Percentiles rank a stretch among this genome's conserved stretches.
Conservation (phyloP, 2,888 invertebrate species). For the Pristionchus entomophagus region DNA sequence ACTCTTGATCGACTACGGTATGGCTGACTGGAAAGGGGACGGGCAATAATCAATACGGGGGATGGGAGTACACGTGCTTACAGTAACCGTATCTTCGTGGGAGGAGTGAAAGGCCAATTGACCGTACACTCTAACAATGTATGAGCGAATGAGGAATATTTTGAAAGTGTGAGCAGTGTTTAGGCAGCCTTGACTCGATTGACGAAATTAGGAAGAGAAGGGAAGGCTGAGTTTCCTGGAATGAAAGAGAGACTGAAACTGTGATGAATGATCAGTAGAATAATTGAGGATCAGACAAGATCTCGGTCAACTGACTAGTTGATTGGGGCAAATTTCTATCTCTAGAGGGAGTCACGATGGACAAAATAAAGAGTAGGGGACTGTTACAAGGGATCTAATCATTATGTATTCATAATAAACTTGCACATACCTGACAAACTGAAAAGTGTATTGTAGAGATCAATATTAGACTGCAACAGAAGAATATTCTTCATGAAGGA, state of each 20-base stretch:
- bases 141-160: not conserved
- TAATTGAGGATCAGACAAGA: not conserved
- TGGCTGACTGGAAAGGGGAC: not conserved
- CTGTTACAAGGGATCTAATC: not conserved
- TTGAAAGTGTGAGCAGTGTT: not conserved
- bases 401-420: not conserved
- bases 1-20: not conserved
- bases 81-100: conserved; percentile 29
- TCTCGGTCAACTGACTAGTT: not conserved
- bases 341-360: too few species aligned
- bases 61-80: conserved; percentile 31
- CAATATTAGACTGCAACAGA: conserved; percentile 64
- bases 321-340: too few species aligned
- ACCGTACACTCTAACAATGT: conserved; percentile 41
- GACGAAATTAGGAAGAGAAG: conserved; percentile 24
- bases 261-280: not conserved
- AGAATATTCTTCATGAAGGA: conserved; percentile 56
- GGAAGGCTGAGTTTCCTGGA: conserved; percentile 29
- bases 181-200: conserved; percentile 28
- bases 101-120: conserved; percentile 7
- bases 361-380: too few species aligned
- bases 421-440: conserved; percentile 26
- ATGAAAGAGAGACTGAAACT: not conserved
- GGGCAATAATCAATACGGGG: conserved; percentile 31
- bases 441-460: conserved; percentile 59